Evolutionary conservation across 2,113 vertebrate genomes (phyloP), one percentile per base, ranked within the genome.

Genomic region (Aegithalos caudatus): DNA sequence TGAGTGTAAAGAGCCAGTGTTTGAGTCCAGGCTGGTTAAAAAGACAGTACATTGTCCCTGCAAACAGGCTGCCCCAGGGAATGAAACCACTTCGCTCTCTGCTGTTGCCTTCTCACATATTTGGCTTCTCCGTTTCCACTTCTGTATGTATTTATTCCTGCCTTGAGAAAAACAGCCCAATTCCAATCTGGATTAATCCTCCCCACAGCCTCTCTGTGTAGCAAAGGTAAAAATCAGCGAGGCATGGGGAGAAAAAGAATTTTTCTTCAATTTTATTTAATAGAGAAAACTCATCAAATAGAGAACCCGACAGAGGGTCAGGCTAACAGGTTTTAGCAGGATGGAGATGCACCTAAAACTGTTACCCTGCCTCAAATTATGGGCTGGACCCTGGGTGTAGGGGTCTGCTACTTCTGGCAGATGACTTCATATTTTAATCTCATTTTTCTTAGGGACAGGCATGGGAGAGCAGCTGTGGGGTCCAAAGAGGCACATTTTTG

Each of bases 111-210:
- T 67, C 90, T 94, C 78, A 69, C 78, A 44, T 87, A 54, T 79
- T 89, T 92, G 88, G 92, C 91, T 96, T 90, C 91, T 91, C 40
- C 11, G 28, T 95, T 97, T 96, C 88, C 76, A 61, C 67, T 95
- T 94, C 90, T 96, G 56, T 42, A 53, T 73, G 31, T 90, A 84
- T 95, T 95, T 95, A 91, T 95, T 96, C 73, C 89, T 90, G 23
- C 77, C 81, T 86, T 66, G 93, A 42, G 44, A 66, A 94, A 60
- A 79, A 31, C n/a, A 61, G 21, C 6, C n/a, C 47, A 42, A 78
- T 80, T 80, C 58, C 47, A 50, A 22, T 51, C 84, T 9, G 47
- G 42, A 65, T 88, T 53, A 56, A 70, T 78, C 85, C 56, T 90
- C 40, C 54, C 40, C 40, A 8, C 3, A 4, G 65, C 69, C 73